A percentile compares a stretch with the other conserved stretches of the same genome.
Conservation (phyloP, 2,113 vertebrate species). For the Hippocampus mohnikei region DNA sequence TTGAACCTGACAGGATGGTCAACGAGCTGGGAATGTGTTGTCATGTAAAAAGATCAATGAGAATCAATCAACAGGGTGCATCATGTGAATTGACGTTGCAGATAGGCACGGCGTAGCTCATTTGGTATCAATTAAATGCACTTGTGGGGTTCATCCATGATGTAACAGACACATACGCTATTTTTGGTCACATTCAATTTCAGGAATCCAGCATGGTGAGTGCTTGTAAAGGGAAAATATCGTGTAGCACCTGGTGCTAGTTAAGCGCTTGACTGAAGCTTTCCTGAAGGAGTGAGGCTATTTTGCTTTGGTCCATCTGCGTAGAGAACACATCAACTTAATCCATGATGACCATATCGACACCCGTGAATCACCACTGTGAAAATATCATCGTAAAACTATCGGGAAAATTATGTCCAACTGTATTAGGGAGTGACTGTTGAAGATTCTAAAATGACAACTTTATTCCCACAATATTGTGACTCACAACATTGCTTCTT, state of each 20-base stretch:
- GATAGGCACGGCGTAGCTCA: neutral
- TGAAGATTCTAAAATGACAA: no score
- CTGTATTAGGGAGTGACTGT: no score
- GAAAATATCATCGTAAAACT: neutral
- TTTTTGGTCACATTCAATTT: conserved; percentile 41
- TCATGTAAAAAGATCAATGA: neutral
- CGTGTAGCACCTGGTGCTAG: conserved; percentile 77
- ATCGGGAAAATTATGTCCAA: no score
- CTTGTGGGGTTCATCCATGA: conserved; percentile 23
- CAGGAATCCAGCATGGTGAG: conserved; percentile 12
- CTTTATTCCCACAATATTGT: no score
- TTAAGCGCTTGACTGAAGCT: conserved; percentile 85
- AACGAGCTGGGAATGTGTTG: conserved; percentile 11
- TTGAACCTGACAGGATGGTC: conserved; percentile 12
- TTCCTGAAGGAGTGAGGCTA: conserved; percentile 89
- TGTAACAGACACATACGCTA: conserved; percentile 5
- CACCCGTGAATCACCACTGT: neutral
- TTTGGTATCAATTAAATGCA: neutral
- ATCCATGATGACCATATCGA: neutral
- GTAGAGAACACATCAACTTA: conserved; percentile 20
- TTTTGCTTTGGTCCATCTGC: conserved; percentile 86
- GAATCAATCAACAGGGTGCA: neutral
- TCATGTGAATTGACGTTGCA: neutral
- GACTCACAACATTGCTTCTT: no score
- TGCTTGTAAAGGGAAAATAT: conserved; percentile 20